Conservation (phyloP, 2,888 invertebrate genomes). For the Tinea trinotella region DNA sequence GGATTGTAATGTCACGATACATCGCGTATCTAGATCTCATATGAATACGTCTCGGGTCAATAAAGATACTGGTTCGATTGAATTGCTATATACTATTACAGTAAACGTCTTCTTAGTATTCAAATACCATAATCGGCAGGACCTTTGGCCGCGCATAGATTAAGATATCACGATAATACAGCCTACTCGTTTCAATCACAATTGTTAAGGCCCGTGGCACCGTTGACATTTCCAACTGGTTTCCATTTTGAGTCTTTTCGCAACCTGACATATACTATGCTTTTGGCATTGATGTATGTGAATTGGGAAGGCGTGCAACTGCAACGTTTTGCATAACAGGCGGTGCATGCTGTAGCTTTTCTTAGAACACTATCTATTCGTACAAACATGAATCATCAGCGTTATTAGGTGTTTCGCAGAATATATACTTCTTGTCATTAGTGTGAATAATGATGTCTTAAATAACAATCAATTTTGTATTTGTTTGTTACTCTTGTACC, state of each 20-base stretch:
- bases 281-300: slow-evolving; percentile 26
- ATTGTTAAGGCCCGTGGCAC: slow-evolving; percentile 26
- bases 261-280: slow-evolving; percentile 25
- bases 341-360: background rate
- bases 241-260: slow-evolving; percentile 39
- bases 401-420: background rate
- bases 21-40: slow-evolving; percentile 6
- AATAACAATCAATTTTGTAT: background rate
- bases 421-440: background rate
- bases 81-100: slow-evolving; percentile 11
- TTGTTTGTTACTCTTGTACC: background rate
- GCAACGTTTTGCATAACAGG: slow-evolving; percentile 15
- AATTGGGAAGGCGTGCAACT: slow-evolving; percentile 10
- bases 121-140: slow-evolving; percentile 30
- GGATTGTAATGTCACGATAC: background rate
- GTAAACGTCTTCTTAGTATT: slow-evolving; percentile 28
- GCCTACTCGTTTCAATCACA: slow-evolving; percentile 34
- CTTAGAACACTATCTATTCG: background rate
- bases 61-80: slow-evolving; percentile 7
- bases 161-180: slow-evolving; percentile 35
- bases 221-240: slow-evolving; percentile 45
- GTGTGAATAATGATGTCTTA: background rate
- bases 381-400: background rate
- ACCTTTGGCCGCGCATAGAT: slow-evolving; percentile 33
- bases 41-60: slow-evolving; percentile 4